Conservation (phyloP, 1,140 invertebrate genomes). For the Pogonognathellus flavescens region DNA sequence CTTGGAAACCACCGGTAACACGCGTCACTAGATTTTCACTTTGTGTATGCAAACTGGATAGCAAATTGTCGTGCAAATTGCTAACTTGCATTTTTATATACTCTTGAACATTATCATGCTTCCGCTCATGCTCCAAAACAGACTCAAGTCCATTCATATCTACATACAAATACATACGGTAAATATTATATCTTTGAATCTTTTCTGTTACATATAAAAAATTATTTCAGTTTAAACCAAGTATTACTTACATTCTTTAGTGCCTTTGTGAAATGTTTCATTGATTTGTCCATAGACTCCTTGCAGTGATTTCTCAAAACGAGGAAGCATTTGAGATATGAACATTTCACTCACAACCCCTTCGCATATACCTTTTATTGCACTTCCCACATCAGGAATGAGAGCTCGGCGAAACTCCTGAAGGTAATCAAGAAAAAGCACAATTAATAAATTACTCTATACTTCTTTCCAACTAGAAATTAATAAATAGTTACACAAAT, state of each 20-base stretch:
- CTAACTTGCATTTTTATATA: constrained; percentile 47
- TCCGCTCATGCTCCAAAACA: constrained; percentile 54
- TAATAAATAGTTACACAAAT: too few species aligned
- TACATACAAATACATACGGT: constrained; percentile 44
- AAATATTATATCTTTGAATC: too few species aligned
- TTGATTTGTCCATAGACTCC: constrained; percentile 90
- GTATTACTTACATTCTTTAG: constrained; percentile 85
- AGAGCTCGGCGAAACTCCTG: constrained; percentile 53
- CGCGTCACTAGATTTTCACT: background rate
- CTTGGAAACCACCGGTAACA: constrained; percentile 55
- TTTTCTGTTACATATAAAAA: background rate
- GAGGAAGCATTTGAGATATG: constrained; percentile 80
- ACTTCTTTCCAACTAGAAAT: too few species aligned
- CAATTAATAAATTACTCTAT: too few species aligned
- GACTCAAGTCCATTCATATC: constrained; percentile 61
- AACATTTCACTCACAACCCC: constrained; percentile 77
- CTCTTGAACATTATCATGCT: constrained; percentile 57
- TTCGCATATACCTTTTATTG: constrained; percentile 57
- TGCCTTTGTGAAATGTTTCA: constrained; percentile 85
- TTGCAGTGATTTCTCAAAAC: constrained; percentile 86
- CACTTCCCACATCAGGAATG: constrained; percentile 41
- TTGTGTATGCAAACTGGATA: constrained; percentile 44
- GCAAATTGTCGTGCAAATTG: constrained; percentile 45
- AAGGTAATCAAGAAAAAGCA: background rate
- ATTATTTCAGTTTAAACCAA: constrained; percentile 7